phyloP scores from a whole-genome alignment of 2,797 vertebrate species.

The Schizopygopsis malacanthus region DNA sequence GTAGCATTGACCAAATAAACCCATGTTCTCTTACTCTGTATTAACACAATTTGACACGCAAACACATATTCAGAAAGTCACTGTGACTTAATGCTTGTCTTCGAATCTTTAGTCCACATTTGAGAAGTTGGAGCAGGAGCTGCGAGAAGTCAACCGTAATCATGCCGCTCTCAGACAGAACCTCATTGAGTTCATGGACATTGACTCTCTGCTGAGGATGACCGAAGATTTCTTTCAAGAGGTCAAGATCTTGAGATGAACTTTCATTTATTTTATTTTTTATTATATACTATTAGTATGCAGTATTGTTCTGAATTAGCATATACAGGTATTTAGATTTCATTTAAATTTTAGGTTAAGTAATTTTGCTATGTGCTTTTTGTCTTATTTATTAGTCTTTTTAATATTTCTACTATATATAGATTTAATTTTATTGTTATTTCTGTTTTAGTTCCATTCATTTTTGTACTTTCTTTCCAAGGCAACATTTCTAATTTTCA shows the following conservation, averaged over 20 bases:
- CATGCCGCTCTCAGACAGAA: constrained; percentile 62
- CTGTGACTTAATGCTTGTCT: not conserved
- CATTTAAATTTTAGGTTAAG: not conserved
- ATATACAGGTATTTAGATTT: not conserved
- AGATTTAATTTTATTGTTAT: not conserved
- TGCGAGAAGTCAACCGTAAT: constrained; percentile 68
- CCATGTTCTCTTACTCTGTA: not conserved
- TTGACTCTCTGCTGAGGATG: constrained; percentile 62
- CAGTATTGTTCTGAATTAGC: not conserved
- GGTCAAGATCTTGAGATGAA: constrained; percentile 41
- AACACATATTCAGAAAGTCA: not conserved
- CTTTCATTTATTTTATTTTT: not conserved
- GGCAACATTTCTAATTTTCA: too few species aligned
- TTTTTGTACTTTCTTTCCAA: not conserved
- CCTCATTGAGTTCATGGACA: constrained; percentile 63
- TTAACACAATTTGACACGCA: not conserved
- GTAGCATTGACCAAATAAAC: not conserved
- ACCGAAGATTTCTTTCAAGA: constrained; percentile 66
- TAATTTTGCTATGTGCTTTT: too few species aligned
- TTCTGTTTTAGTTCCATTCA: not conserved
- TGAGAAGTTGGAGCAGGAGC: constrained; percentile 66
- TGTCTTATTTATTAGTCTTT: too few species aligned
- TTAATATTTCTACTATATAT: not conserved
- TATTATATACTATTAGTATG: not conserved
- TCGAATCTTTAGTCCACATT: constrained; percentile 56